A percentile compares a stretch with the other conserved stretches of the same genome.
phyloP scores from a whole-genome alignment of 2,113 vertebrate genomes.

The Pelusios castaneus region DNA sequence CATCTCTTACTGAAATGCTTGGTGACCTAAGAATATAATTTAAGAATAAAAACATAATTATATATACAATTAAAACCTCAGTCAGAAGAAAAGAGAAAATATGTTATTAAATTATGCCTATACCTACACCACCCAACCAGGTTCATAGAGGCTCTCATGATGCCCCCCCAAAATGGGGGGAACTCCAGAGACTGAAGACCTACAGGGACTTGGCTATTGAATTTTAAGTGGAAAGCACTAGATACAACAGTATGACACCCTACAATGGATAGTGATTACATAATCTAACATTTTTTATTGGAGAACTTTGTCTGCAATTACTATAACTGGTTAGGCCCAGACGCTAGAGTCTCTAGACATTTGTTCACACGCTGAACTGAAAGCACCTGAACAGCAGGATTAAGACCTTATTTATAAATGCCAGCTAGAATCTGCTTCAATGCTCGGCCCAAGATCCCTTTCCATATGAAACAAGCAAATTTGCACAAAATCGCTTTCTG shows the following conservation, averaged over 20 bases:
- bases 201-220: not conserved
- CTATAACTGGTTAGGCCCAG: not conserved
- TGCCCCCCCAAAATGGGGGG: not conserved
- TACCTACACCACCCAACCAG: not conserved
- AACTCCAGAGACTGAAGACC: not conserved
- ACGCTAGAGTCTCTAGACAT: not conserved
- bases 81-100: not conserved
- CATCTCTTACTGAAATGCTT: not conserved
- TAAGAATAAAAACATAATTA: not conserved
- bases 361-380: rapidly evolving
- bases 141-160: not conserved
- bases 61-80: not conserved
- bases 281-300: not conserved
- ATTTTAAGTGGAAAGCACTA: not conserved
- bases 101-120: not conserved
- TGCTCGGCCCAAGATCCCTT: rapidly evolving
- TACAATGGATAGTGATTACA: not conserved
- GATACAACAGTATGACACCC: not conserved
- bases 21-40: not conserved
- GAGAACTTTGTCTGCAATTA: not conserved
- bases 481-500: not conserved
- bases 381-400: not conserved
- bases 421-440: not conserved
- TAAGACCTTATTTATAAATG: not conserved
- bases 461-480: not conserved